These are phyloP conservation scores for Xenus cinereus DNA, from an alignment of 2,113 vertebrate species.

Conservation along the genomic window DNA sequence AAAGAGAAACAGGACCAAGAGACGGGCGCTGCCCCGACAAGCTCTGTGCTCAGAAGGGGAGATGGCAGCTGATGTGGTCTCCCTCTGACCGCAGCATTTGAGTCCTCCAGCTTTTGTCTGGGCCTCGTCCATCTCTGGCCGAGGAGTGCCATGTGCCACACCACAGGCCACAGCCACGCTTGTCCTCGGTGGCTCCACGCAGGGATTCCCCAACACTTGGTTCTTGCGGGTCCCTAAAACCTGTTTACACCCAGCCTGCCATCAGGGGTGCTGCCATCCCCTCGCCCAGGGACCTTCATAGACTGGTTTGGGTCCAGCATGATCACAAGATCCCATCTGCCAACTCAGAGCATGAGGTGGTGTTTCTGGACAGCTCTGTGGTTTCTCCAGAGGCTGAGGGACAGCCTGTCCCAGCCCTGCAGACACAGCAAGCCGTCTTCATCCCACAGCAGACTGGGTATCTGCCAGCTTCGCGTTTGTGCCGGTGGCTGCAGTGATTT, in stretches of 20 bases:
- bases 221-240: neutral
- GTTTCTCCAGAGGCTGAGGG: neutral
- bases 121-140: rapidly evolving
- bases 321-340: neutral
- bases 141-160: rapidly evolving
- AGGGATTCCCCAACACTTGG: neutral
- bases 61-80: rapidly evolving
- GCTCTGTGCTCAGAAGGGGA: rapidly evolving
- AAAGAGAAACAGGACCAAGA: neutral
- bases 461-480: neutral
- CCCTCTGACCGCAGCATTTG: rapidly evolving
- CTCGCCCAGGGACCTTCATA: rapidly evolving
- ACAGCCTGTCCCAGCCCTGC: neutral
- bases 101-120: neutral
- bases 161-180: rapidly evolving
- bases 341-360: neutral
- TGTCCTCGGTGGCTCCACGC: neutral
- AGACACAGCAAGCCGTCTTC: neutral
- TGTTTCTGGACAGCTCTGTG: neutral
- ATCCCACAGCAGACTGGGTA: neutral
- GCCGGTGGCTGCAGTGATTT: neutral
- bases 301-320: no score
- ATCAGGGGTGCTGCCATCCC: neutral
- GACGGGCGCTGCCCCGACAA: rapidly evolving
- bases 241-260: no score